phyloP scores from a whole-genome alignment of 2,797 vertebrate species.

The Danio albolineatus region DNA sequence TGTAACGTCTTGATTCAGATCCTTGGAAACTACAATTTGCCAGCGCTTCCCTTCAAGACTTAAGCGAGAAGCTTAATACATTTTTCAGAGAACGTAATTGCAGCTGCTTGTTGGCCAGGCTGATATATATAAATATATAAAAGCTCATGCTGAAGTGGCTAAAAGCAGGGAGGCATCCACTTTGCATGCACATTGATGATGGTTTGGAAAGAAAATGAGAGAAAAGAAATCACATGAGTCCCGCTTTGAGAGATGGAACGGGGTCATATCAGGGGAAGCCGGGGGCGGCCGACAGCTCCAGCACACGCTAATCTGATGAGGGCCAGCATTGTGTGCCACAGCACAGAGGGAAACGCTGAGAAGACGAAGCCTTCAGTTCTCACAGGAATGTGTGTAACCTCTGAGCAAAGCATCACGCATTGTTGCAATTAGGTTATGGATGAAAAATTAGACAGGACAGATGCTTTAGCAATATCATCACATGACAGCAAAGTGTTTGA shows the following conservation, averaged over 20 bases:
- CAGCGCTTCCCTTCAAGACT: background rate
- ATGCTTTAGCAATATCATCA: background rate
- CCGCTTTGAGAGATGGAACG: constrained; percentile 35
- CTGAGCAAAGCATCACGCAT: constrained; percentile 28
- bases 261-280: constrained; percentile 39
- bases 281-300: constrained; percentile 15
- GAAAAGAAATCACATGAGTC: constrained; percentile 47
- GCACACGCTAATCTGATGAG: constrained; percentile 47
- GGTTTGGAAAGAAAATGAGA: constrained; percentile 35
- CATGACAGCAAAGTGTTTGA: background rate
- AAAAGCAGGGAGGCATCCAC: constrained; percentile 18
- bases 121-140: background rate
- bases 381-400: constrained; percentile 25
- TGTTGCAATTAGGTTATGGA: background rate
- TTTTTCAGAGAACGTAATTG: constrained; percentile 22
- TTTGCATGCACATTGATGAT: constrained; percentile 33
- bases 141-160: constrained; percentile 10
- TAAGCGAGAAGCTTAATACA: constrained; percentile 2
- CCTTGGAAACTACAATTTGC: constrained; percentile 8
- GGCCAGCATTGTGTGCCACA: constrained; percentile 6
- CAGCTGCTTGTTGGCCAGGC: constrained; percentile 20
- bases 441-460: background rate
- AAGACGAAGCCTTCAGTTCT: background rate
- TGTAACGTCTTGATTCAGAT: background rate
- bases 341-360: background rate